Base-by-base conservation (phyloP, 1,140 invertebrate species). In the Trigoniulus corallinus region DNA sequence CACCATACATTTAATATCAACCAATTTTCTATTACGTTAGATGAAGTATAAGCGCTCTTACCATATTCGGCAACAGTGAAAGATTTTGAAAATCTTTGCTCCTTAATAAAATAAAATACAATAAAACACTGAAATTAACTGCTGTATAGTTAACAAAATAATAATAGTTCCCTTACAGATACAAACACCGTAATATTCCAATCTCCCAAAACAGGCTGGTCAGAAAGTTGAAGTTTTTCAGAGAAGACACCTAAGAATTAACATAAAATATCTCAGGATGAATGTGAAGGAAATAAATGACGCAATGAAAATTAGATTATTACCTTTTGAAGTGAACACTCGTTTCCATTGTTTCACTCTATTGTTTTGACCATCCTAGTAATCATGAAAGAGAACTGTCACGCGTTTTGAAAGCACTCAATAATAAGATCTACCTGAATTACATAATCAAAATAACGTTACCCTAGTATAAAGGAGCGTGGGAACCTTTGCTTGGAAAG, bases 31-130 rank as follows among this genome's bases (percentile, higher is more conserved):
- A n/a, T 53, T 46, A 15, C n/a, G 44, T n/a, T 53, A 41, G 7
- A 47, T 21, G 18, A 27, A 22, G 25, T 21, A 40, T 37, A 40
- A 22, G 46, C 7, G 42, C n/a, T 47, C 58, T 57, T 59, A 69
- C 67, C 67, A 64, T 95, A 96, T 68, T 94, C 85, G 2, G 86
- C 85, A 13, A 94, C 82, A 60, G 81, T 72, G 52, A 94, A 80
- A 2, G 65, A 68, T 59, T 82, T 82, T 78, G 37, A 12, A 23
- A 34, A 51, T 7, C 65, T 54, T 58, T 47, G 50, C 53, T 48
- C 58, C 53, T 4, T 49, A 53, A 47, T 60, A 43, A 7, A 48
- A 12, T 41, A 39, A 10, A 48, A 12, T 48, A 12, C 15, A 48
- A 48, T n/a, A 12, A 10, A 48, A 15, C 22, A 48, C 7, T 21